Base-by-base conservation (phyloP, 2,797 vertebrate species). In the Karalla daura region DNA sequence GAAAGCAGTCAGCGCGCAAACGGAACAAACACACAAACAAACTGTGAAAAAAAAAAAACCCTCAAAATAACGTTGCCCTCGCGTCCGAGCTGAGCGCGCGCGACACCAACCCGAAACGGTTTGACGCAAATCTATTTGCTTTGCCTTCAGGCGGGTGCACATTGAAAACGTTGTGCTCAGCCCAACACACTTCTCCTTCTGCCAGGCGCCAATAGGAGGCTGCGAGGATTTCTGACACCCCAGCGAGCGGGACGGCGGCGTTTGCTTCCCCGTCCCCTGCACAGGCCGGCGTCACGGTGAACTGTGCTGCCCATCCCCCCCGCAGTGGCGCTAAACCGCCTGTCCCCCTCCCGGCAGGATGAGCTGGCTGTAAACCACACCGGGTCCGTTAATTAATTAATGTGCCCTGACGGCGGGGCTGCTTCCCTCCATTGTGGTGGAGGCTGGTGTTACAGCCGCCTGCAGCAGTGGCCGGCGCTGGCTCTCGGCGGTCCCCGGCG, bases 381-480 rank as follows among this genome's bases (percentile, higher is more conserved):
- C 92, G 21, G 85, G 67, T 74, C 87, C 89, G 68, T 89, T 94
- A 88, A 95, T 94, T 95, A 94, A 94, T 95, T 93, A 90, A 95
- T 93, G 91, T 76, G 54, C 71, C 83, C 76, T 79, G 80, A 87
- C 86, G 53, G 88, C 81, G 60, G 59, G 74, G 63, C 44, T 70
- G 74, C 77, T 71, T 88, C 76, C 68, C 63, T 62, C 62, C 46
- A 35, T 65, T 76, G 68, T 71, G 39, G 70, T 30, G 56, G 55
- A 70, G 59, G n/a, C n/a, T 55, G 27, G 64, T 70, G 80, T 67
- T 27, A n/a, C 17, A 59, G 45, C 70, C 47, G 68, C 54, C 52
- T 77, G 64, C 80, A 76, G 82, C 32, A 62, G 83, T 50, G 41
- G 70, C 35, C 6, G 36, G 51, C 3, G 5, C 59, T 56, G 28